Evolutionary conservation across 2,888 invertebrate genomes (phyloP), one percentile per base, ranked within the genome.

Genomic region (Drosophila macrospina): DNA sequence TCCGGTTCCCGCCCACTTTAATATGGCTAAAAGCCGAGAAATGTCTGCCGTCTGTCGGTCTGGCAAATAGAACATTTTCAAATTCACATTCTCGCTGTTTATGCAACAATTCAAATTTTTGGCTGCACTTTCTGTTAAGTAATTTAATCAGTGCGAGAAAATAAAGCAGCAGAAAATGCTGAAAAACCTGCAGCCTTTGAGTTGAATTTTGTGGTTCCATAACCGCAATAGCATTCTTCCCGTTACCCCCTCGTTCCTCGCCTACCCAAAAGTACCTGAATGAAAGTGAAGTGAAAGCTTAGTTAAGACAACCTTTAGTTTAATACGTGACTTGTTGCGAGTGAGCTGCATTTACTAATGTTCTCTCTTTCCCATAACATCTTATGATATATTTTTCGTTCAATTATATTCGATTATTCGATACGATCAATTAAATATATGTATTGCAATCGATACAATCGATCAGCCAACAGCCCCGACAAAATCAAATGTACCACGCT

Each of bases 401-500:
- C 13, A 26, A 45, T n/a, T 34, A 11, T 11, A 51, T 39, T 30
- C 59, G 41, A 51, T 36, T 30, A 48, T 41, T 39, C 47, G 37
- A 57, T 34, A 44, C 36, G 42, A 44, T 30, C 30, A 55, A 55
- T 34, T 44, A 20, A 34, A 20, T 28, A 15, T 48, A 34, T 42
- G 36, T 34, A 32, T 45, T 37, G 28, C 37, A 41, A 48, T 57
- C 52, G 30, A 52, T 52, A 55, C 52, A 73, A 63, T 65, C 55
- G 61, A 52, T 91, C 89, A 89, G 89, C 83, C 86, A 80, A 89
- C 89, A 64, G 88, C 90, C 91, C 86, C 91, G 91, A 89, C 90
- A 91, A 94, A 97, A 97, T 95, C 97, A 97, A 95, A 97, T 97
- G 97, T 97, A 97, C 95, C 97, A 97, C 94, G 97, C 97, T 93